These are phyloP conservation scores for Hylomyscus alleni DNA, from an alignment of 2,797 vertebrate species.

Conservation along the genomic window DNA sequence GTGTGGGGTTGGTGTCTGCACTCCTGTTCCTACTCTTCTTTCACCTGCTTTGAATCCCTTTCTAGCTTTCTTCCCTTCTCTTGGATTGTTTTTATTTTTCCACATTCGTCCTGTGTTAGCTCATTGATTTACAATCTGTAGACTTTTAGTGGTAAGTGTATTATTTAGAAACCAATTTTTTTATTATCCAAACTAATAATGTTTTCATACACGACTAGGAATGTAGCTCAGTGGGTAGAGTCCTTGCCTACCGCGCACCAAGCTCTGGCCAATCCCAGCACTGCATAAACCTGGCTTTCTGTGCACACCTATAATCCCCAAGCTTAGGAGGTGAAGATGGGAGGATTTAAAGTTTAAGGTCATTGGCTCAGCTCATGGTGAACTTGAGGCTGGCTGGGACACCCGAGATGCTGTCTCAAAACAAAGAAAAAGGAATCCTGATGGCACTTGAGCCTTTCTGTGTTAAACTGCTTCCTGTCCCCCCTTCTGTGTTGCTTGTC, in stretches of 20 bases:
- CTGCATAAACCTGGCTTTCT: not conserved
- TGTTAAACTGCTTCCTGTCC: not conserved
- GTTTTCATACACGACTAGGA: not conserved
- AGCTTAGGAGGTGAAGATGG: too few species aligned
- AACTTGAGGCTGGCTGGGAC: not conserved
- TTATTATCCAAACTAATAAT: slow-evolving; percentile 26
- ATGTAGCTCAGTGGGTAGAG: not conserved
- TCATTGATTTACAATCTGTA: slow-evolving; percentile 21
- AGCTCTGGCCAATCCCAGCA: not conserved
- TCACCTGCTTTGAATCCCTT: not conserved
- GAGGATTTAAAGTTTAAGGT: not conserved
- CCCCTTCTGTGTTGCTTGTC: not conserved
- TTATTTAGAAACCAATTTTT: not conserved
- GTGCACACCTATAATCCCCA: not conserved
- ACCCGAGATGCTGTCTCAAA: not conserved
- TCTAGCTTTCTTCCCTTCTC: not conserved
- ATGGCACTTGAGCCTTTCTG: not conserved
- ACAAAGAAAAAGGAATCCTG: not conserved
- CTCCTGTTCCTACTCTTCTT: not conserved
- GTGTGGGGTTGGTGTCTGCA: not conserved
- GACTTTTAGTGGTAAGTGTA: not conserved
- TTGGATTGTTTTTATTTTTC: slow-evolving; percentile 9
- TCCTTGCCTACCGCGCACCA: not conserved
- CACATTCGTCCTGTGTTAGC: not conserved
- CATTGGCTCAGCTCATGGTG: not conserved